A percentile compares a stretch with the other conserved stretches of the same genome.
Evolutionary conservation across 2,797 vertebrate genomes (phyloP).

Genomic region (Microhierax caerulescens): DNA sequence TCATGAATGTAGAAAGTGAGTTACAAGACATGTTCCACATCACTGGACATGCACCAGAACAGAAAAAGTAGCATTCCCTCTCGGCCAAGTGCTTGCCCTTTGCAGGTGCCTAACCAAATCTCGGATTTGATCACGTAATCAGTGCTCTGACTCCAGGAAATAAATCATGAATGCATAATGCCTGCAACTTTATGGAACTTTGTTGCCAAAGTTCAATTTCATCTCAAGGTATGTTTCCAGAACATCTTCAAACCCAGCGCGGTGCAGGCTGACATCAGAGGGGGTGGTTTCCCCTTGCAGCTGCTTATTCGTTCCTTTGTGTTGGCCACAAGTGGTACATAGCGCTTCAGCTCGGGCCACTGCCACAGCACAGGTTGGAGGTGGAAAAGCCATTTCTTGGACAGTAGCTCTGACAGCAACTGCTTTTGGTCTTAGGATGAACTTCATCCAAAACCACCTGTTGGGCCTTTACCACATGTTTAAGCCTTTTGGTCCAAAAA

Average conservation of each 20-base stretch:
- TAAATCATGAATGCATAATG: neutral
- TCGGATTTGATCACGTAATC: neutral
- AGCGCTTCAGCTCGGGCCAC: fast-evolving
- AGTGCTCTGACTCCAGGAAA: neutral
- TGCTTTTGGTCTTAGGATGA: neutral
- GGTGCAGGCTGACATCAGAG: neutral
- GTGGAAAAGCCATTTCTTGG: neutral
- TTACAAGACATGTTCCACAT: neutral
- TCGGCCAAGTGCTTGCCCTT: neutral
- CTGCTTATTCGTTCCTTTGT: neutral
- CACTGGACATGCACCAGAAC: neutral
- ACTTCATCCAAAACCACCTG: neutral
- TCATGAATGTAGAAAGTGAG: neutral
- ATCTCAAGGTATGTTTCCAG: neutral
- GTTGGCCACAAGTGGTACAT: fast-evolving
- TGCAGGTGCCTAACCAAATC: neutral
- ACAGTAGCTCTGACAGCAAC: neutral
- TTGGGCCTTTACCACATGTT: neutral
- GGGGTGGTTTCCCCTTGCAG: neutral
- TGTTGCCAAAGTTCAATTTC: neutral
- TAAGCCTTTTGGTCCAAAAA: neutral
- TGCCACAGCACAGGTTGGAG: neutral
- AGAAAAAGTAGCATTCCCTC: neutral
- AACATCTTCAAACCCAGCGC: neutral
- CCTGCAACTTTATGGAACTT: neutral